Conservation (phyloP, 2,888 invertebrate genomes). For the Epinotia brunnichana region DNA sequence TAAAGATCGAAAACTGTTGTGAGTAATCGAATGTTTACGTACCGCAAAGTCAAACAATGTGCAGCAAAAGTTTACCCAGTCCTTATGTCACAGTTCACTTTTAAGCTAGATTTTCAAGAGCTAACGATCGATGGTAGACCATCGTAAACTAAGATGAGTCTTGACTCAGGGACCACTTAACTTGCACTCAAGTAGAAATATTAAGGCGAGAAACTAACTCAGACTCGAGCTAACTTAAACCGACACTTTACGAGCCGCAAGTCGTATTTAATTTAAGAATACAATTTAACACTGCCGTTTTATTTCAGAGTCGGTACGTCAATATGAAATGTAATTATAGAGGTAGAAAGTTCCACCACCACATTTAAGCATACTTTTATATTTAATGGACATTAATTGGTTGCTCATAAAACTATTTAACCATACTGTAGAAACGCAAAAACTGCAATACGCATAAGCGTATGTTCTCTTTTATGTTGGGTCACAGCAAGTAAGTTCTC, state of each 20-base stretch:
- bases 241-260: constrained; percentile 51
- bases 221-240: constrained; percentile 53
- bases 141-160: constrained; percentile 32
- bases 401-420: too few relatives aligned
- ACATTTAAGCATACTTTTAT: too few relatives aligned
- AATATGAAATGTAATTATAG: background rate
- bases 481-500: too few relatives aligned
- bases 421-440: too few relatives aligned
- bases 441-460: too few relatives aligned
- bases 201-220: constrained; percentile 58
- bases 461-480: too few relatives aligned
- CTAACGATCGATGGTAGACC: constrained; percentile 2
- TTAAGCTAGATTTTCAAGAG: background rate
- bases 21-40: background rate
- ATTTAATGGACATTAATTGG: too few relatives aligned
- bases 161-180: constrained; percentile 46
- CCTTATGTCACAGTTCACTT: background rate
- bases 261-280: constrained; percentile 40
- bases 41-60: background rate
- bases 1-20: too few relatives aligned
- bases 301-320: background rate
- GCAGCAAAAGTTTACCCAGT: background rate
- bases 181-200: constrained; percentile 52
- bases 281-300: constrained; percentile 33
- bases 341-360: background rate